Percentiles rank a stretch among this genome's conserved stretches.
phyloP scores from a whole-genome alignment of 2,888 invertebrate genomes.

The Saturnia pavonia region DNA sequence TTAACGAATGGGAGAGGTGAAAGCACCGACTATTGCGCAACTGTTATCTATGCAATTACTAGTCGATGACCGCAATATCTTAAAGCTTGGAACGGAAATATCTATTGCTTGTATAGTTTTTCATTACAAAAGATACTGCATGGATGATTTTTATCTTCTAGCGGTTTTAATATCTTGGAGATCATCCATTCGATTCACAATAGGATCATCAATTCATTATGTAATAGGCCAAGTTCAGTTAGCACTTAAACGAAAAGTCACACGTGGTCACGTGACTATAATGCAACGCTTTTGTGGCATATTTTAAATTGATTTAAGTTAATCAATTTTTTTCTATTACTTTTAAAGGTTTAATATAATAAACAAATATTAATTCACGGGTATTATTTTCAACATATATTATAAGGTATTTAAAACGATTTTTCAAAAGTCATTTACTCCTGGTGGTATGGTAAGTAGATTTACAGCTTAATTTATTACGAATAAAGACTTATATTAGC shows the following conservation, averaged over 20 bases:
- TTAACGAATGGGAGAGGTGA: slow-evolving; percentile 2
- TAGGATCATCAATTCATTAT: neutral
- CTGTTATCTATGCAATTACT: slow-evolving; percentile 12
- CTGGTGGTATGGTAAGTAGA: too few species aligned
- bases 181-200: neutral
- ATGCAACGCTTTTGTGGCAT: too few species aligned
- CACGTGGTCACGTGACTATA: too few species aligned
- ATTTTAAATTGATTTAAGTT: too few species aligned
- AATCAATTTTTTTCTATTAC: too few species aligned
- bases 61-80: neutral
- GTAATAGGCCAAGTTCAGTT: neutral
- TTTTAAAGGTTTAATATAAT: too few species aligned
- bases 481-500: neutral
- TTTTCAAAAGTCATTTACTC: too few species aligned
- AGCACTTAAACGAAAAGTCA: neutral
- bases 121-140: neutral
- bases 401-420: too few species aligned
- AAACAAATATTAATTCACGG: too few species aligned
- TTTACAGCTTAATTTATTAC: neutral
- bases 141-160: neutral
- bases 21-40: slow-evolving; percentile 5
- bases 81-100: neutral
- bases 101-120: neutral
- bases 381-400: too few species aligned
- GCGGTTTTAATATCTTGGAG: neutral